phyloP scores from a whole-genome alignment of 2,797 vertebrate genomes.

The Odontamblyopus lacepedii region DNA sequence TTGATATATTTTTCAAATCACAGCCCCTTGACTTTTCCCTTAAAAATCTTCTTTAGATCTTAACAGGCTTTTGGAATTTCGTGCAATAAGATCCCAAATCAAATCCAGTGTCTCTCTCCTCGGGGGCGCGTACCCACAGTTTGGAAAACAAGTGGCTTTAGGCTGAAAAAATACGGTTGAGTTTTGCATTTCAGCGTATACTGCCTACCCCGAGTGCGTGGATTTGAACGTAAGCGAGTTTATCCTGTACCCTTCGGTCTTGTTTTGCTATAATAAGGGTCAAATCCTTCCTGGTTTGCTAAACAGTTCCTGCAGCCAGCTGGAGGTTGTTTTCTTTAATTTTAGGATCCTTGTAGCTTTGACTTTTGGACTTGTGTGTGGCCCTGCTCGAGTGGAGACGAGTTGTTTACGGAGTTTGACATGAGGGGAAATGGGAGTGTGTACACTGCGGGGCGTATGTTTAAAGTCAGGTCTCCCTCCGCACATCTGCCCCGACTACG shows the following conservation, averaged over 20 bases:
- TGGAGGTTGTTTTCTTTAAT: slow-evolving; percentile 70
- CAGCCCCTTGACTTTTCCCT: not conserved
- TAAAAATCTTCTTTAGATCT: slow-evolving; percentile 7
- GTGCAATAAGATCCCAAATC: slow-evolving; percentile 4
- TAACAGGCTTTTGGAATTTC: slow-evolving; percentile 10
- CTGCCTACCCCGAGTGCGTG: slow-evolving; percentile 47
- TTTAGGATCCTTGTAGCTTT: slow-evolving; percentile 62
- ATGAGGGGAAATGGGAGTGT: slow-evolving; percentile 74
- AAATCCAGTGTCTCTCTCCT: not conserved
- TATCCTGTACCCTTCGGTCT: slow-evolving; percentile 54
- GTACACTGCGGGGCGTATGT: slow-evolving; percentile 69
- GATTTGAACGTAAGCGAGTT: slow-evolving; percentile 55
- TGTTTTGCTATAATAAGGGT: slow-evolving; percentile 61
- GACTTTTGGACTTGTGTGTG: slow-evolving; percentile 42
- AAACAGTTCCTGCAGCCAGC: slow-evolving; percentile 70
- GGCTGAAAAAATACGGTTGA: slow-evolving; percentile 34
- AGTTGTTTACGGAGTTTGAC: slow-evolving; percentile 74
- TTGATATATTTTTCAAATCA: not conserved
- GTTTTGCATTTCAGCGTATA: slow-evolving; percentile 55
- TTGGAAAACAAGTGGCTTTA: slow-evolving; percentile 6
- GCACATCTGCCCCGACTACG: slow-evolving; percentile 66
- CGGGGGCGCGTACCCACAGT: not conserved
- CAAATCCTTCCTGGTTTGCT: slow-evolving; percentile 67
- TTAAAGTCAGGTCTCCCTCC: slow-evolving; percentile 65
- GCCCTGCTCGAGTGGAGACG: slow-evolving; percentile 48